Evolutionary conservation across 53 echinoderm and acorn worm species (phyloP).

Genomic region (Echinometra lucunter): DNA sequence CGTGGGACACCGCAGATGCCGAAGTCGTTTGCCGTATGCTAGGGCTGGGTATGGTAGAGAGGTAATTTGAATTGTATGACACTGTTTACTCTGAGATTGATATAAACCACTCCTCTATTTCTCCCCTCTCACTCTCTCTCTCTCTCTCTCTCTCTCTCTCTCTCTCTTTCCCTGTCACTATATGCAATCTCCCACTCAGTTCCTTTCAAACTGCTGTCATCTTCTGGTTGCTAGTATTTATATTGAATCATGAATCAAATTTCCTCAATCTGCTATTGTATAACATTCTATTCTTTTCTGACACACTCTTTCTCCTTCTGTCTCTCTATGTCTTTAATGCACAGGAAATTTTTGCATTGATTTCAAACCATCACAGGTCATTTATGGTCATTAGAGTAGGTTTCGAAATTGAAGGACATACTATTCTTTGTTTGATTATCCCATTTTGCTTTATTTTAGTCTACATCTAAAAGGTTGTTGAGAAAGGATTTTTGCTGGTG

Average conservation of each 20-base stretch:
- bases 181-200: no score
- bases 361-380: background rate
- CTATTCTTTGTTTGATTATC: background rate
- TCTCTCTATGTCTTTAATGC: no score
- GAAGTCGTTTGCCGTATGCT: slow-evolving; percentile 51
- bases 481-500: slow-evolving; percentile 75
- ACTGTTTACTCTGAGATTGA: background rate
- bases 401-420: background rate
- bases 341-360: no score
- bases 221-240: no score
- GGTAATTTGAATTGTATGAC: background rate
- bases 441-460: background rate
- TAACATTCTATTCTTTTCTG: no score
- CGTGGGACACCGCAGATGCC: background rate
- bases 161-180: background rate
- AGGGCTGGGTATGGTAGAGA: background rate
- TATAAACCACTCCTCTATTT: background rate
- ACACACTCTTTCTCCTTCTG: no score
- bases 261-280: no score
- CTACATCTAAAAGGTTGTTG: background rate
- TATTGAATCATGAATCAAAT: no score
- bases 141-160: background rate
- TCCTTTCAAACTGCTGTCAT: no score
- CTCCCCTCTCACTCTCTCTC: no score
- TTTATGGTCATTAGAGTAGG: background rate